Evolutionary conservation across 2,113 vertebrate species (phyloP).

Genomic region (Orientallactaga bullata): DNA sequence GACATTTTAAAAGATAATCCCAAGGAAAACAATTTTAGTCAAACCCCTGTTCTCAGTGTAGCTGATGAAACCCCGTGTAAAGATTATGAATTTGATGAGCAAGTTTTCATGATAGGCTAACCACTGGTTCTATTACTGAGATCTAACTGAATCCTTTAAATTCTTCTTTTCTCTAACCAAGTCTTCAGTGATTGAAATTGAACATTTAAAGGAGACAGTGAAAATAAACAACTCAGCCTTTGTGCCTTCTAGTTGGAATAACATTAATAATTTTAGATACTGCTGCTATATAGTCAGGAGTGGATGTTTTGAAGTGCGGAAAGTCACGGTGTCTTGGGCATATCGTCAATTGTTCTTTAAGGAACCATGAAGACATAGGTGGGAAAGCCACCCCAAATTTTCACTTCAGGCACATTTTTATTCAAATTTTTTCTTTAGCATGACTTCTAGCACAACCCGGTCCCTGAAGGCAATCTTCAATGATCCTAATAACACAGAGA

Average conservation of each 20-base stretch:
- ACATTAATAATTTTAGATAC: slow-evolving; percentile 37
- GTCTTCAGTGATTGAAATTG: neutral
- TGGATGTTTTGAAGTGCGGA: neutral
- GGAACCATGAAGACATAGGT: neutral
- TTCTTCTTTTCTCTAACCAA: slow-evolving; percentile 49
- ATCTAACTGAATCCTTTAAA: neutral
- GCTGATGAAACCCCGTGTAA: neutral
- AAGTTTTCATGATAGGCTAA: neutral
- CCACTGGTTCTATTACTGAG: neutral
- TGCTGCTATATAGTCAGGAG: slow-evolving; percentile 24
- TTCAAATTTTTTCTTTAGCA: slow-evolving; percentile 9
- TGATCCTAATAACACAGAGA: neutral
- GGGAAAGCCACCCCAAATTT: neutral
- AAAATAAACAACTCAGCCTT: slow-evolving; percentile 23
- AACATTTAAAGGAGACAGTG: slow-evolving; percentile 52
- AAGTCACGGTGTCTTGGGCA: neutral
- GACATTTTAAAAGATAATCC: neutral
- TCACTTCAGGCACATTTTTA: neutral
- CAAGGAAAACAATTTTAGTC: slow-evolving; percentile 11
- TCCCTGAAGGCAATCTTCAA: neutral
- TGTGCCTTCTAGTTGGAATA: neutral
- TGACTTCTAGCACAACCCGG: neutral
- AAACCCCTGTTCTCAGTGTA: neutral
- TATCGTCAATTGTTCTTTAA: slow-evolving; percentile 36
- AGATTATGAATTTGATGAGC: slow-evolving; percentile 9